These are phyloP conservation scores for Zelleria hepariella DNA, from an alignment of 2,888 invertebrate species.

Conservation along the genomic window DNA sequence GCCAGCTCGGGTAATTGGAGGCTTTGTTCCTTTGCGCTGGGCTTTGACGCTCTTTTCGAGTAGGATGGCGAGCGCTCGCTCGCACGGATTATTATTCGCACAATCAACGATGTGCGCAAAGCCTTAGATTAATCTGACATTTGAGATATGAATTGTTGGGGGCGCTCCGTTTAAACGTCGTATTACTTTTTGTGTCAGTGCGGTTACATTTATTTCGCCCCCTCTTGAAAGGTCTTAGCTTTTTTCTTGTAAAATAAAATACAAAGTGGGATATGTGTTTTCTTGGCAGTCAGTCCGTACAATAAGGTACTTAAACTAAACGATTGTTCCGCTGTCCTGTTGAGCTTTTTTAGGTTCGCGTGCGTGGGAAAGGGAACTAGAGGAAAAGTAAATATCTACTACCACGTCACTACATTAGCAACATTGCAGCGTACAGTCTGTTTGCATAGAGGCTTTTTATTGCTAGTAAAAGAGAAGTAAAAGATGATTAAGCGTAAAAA, in stretches of 20 bases:
- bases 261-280: not conserved
- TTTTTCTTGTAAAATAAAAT: not conserved
- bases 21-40: slow-evolving; percentile 64
- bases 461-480: not conserved
- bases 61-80: slow-evolving; percentile 27
- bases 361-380: not conserved
- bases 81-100: slow-evolving; percentile 57
- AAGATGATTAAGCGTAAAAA: not conserved
- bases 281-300: not conserved
- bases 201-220: not conserved
- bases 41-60: slow-evolving; percentile 54
- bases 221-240: not conserved
- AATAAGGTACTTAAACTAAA: slow-evolving; percentile 1
- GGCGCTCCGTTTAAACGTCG: slow-evolving; percentile 35
- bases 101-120: slow-evolving; percentile 51
- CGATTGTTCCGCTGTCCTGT: not conserved
- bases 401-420: not conserved
- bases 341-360: not conserved
- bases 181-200: slow-evolving; percentile 32
- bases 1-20: slow-evolving; percentile 65
- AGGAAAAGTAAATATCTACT: not conserved
- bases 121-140: slow-evolving; percentile 58
- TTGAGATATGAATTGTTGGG: slow-evolving; percentile 49
- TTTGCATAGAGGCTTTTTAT: not conserved
- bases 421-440: not conserved